Evolutionary conservation across 2,113 vertebrate species (phyloP).

Genomic region (Hemiprocne comata): DNA sequence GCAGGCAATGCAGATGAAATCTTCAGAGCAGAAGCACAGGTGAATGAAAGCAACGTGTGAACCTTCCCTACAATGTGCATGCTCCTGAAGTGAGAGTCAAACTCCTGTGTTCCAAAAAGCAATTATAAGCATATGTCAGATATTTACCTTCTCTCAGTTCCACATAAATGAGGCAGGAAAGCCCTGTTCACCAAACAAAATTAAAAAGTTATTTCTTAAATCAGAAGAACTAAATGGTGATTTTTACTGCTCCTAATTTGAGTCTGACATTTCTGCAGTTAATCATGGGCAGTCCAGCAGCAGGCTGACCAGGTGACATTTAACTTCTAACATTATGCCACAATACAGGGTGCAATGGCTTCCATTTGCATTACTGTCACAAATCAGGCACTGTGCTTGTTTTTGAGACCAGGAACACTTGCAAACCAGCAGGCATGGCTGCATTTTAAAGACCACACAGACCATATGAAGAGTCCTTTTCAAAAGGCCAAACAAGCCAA

Average conservation of each 20-base stretch:
- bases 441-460: background rate
- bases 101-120: background rate
- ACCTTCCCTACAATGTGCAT: background rate
- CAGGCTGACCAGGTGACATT: background rate
- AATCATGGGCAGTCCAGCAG: accelerated
- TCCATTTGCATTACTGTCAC: accelerated
- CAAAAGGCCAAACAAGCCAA: background rate
- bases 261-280: background rate
- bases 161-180: constrained; percentile 65
- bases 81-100: background rate
- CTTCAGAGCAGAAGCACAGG: background rate
- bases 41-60: background rate
- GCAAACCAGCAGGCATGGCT: background rate
- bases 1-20: background rate
- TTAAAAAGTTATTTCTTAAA: constrained; percentile 33
- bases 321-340: background rate
- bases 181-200: constrained; percentile 66
- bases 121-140: background rate
- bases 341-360: accelerated
- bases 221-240: background rate
- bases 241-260: background rate
- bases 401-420: background rate
- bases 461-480: background rate
- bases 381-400: background rate
- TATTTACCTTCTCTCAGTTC: constrained; percentile 70